Base-by-base conservation (phyloP, 2,888 invertebrate genomes). In the Synergus japonicus region DNA sequence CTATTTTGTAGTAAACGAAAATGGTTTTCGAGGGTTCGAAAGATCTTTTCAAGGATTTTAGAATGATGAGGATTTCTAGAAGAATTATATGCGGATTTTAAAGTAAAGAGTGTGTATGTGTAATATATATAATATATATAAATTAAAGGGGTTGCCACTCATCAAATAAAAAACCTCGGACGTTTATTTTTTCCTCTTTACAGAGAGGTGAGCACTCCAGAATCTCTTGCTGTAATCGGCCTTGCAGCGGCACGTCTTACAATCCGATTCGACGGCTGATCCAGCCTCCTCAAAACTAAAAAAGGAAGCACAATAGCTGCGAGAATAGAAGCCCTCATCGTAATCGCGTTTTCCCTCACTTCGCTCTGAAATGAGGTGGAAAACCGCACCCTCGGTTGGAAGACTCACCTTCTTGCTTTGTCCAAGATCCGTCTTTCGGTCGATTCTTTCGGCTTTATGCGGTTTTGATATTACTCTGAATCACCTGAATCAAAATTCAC, bases 301-400 rank as follows among this genome's bases (percentile, higher is more conserved):
- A 73, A 49, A 54, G n/a, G 64, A 15, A 44, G 82, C 78, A 88
- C 88, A 89, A 88, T 87, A 79, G 85, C 82, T 78, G 77, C 81
- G 83, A 85, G 84, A 85, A 83, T 77, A 77, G 73, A 85, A 86
- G 82, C 85, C 85, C 85, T 87, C 84, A 82, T 84, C 85, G 87
- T 88, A 90, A 91, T 89, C 89, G 88, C 87, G 85, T 88, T 85
- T 86, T 89, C 85, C 87, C 87, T 88, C 89, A 88, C 89, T 89
- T 88, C 87, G 88, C 84, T 86, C 87, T 89, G 90, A 91, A 92
- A 92, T 92, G 91, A 92, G 89, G 89, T 88, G 91, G 91, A 90
- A 91, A 91, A 90, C 89, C 90, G 89, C 90, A 89, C 86, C 88
- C 87, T 85, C 83, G 79, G 82, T 80, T 76, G 69, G 13, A 60